Evolutionary conservation across 2,888 invertebrate species (phyloP), one percentile per base, ranked within the genome.

Genomic region (Lasioglossum calceatum): DNA sequence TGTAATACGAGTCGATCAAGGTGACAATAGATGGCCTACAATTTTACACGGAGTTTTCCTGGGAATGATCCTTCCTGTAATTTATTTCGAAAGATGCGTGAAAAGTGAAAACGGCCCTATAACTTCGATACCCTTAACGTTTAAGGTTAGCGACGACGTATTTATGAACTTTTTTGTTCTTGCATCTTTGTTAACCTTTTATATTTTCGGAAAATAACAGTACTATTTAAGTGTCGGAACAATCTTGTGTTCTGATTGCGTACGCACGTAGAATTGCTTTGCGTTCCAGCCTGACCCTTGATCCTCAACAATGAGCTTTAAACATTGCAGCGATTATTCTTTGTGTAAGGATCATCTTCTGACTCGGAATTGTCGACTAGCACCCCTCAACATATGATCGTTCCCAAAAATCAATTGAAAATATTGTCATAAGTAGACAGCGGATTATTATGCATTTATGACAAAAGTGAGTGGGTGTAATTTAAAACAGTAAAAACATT

Each of bases 11-110:
- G 77, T 85, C 88, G 90, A 89, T 87, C 87, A 87, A 91, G 86
- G 78, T 88, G 86, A 91, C 88, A 91, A 91, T 91, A 91, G 90
- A 91, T 89, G 90, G 89, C 91, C 91, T 91, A 90, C 84, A 85
- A 85, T 89, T 91, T 90, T 90, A 86, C 42, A 50, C 71, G 58
- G 54, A n/a, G 73, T 86, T 61, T 79, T 64, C 58, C 32, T 39
- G 54, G n/a, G 23, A 32, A 42, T 58, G 16, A 23, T 61, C 54
- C 27, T 64, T 76, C 71, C 42, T 54, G 16, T 36, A 67, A 67
- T 70, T 42, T 42, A 23, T 70, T n/a, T 42, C 39, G 67, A 36
- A 39, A 32, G 36, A 23, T 19, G 16, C n/a, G 5, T 16, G 16
- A 32, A 64, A 27, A 32, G 27, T 16, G 64, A 16, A 14, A 64